A percentile compares a stretch with the other conserved stretches of the same genome.
Evolutionary conservation across 92 coral and sea anemone genomes (phyloP).

Genomic region (Porites evermanni): DNA sequence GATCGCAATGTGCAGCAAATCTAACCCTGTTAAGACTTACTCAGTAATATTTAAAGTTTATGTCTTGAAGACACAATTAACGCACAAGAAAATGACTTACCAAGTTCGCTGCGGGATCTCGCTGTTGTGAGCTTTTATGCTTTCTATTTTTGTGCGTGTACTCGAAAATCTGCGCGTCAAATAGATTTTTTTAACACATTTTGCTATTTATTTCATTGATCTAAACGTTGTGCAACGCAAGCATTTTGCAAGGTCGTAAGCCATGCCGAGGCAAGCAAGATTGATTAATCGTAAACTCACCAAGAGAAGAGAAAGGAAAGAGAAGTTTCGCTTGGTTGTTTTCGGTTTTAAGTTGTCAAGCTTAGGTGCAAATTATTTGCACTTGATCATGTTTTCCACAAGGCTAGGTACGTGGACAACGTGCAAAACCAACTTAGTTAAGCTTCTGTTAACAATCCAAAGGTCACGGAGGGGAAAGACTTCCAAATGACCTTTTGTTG

Average conservation of each 20-base stretch:
- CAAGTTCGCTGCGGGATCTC: background rate
- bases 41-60: too few species aligned
- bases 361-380: background rate
- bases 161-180: background rate
- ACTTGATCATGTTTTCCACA: background rate
- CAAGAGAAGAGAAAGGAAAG: too few species aligned
- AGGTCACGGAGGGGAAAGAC: background rate
- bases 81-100: too few species aligned
- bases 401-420: too few species aligned
- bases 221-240: background rate
- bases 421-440: too few species aligned
- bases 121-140: background rate
- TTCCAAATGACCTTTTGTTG: background rate
- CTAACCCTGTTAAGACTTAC: background rate
- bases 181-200: background rate
- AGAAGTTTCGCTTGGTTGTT: background rate
- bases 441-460: background rate
- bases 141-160: background rate
- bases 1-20: background rate
- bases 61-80: too few species aligned
- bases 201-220: background rate
- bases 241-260: background rate
- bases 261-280: background rate
- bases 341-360: background rate
- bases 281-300: too few species aligned